Conservation (phyloP, 2,113 vertebrate genomes). For the Pyrgilauda ruficollis region DNA sequence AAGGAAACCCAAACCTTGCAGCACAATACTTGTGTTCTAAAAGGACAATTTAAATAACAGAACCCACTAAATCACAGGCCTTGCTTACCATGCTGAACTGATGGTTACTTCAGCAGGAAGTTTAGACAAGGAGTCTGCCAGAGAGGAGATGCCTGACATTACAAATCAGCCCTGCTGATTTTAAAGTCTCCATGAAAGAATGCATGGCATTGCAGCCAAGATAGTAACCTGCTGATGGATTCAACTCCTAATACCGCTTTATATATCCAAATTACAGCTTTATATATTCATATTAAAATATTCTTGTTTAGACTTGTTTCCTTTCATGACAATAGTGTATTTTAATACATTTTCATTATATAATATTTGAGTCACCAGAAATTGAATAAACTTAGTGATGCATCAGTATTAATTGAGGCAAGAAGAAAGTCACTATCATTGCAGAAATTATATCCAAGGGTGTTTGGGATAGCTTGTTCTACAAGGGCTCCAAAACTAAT, state of each 20-base stretch:
- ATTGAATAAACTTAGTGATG: not conserved
- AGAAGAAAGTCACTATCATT: not conserved
- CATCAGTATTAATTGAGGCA: not conserved
- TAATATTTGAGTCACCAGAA: not conserved
- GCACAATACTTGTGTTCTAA: not conserved
- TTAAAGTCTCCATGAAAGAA: not conserved
- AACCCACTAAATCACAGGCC: not conserved
- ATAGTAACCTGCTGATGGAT: not conserved
- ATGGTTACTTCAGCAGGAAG: not conserved
- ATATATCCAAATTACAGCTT: not conserved
- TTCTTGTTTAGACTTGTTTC: not conserved
- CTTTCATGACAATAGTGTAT: not conserved
- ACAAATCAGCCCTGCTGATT: not conserved
- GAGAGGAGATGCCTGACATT: not conserved
- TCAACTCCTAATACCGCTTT: not conserved
- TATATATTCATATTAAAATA: not conserved
- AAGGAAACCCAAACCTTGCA: not conserved
- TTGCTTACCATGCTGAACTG: not conserved
- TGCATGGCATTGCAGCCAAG: not conserved
- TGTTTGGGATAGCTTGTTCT: not conserved
- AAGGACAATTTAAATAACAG: not conserved
- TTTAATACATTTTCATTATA: not conserved
- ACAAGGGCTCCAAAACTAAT: not conserved
- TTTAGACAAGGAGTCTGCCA: not conserved
- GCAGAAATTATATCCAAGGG: not conserved